These are phyloP conservation scores for Malurus elegans DNA, from an alignment of 2,113 vertebrate species.

Conservation along the genomic window DNA sequence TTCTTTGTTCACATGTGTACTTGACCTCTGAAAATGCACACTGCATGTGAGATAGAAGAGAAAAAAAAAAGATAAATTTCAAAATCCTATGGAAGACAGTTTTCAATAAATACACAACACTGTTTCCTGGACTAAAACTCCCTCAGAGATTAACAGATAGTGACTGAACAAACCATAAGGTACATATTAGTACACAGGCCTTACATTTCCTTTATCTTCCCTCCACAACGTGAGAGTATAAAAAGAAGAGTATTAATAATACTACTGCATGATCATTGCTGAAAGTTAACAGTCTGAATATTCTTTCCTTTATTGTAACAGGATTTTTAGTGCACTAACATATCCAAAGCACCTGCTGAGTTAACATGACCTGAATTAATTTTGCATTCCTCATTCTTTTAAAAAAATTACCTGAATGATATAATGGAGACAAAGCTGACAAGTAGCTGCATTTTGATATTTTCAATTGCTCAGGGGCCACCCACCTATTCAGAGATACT, in stretches of 20 bases:
- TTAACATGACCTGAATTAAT: neutral
- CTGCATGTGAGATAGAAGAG: neutral
- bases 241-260: neutral
- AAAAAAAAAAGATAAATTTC: neutral
- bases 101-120: neutral
- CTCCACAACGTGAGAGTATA: neutral
- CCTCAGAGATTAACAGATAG: neutral
- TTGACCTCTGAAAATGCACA: neutral
- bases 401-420: neutral
- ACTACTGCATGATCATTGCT: neutral
- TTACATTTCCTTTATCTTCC: neutral
- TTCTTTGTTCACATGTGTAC: neutral
- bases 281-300: neutral
- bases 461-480: neutral
- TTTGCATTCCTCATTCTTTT: neutral
- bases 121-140: neutral
- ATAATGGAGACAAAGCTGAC: neutral
- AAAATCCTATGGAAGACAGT: neutral
- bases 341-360: neutral
- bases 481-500: neutral
- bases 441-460: neutral
- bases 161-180: neutral
- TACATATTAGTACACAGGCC: neutral
- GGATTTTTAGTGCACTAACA: neutral
- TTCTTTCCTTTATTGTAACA: neutral